Evolutionary conservation across 2,797 vertebrate species (phyloP).

Genomic region (Trachurus trachurus): DNA sequence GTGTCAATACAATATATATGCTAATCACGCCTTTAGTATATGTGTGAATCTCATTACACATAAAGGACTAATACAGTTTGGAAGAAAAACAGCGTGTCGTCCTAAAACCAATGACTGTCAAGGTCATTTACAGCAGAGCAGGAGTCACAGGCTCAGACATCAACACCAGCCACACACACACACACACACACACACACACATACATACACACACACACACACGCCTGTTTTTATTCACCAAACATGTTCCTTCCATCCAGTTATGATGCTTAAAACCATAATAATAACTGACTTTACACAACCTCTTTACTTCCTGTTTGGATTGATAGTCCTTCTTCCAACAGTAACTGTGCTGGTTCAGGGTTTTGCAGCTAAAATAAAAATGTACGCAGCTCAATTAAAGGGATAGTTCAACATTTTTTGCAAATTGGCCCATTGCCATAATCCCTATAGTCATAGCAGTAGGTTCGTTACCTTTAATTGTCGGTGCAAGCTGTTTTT

Average conservation of each 20-base stretch:
- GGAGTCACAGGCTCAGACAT: conserved; percentile 12
- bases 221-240: not conserved
- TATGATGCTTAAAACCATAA: not conserved
- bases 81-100: conserved; percentile 40
- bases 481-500: too few relatives aligned
- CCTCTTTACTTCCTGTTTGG: too few relatives aligned
- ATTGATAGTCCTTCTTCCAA: too few relatives aligned
- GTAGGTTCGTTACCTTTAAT: too few relatives aligned
- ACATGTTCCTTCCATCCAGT: not conserved
- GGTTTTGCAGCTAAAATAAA: too few relatives aligned
- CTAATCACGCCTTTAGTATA: conserved; percentile 79
- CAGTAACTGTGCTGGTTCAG: too few relatives aligned
- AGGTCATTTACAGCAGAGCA: conserved; percentile 64
- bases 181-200: not conserved
- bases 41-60: conserved; percentile 76
- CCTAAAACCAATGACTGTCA: conserved; percentile 61
- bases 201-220: not conserved
- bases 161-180: not conserved
- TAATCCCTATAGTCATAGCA: too few relatives aligned
- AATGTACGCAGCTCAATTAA: too few relatives aligned
- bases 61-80: conserved; percentile 65
- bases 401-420: too few relatives aligned
- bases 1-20: conserved; percentile 85
- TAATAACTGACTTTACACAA: not conserved
- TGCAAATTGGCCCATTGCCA: too few relatives aligned